phyloP scores from a whole-genome alignment of 2,888 invertebrate species.

The Panzeria rudis region DNA sequence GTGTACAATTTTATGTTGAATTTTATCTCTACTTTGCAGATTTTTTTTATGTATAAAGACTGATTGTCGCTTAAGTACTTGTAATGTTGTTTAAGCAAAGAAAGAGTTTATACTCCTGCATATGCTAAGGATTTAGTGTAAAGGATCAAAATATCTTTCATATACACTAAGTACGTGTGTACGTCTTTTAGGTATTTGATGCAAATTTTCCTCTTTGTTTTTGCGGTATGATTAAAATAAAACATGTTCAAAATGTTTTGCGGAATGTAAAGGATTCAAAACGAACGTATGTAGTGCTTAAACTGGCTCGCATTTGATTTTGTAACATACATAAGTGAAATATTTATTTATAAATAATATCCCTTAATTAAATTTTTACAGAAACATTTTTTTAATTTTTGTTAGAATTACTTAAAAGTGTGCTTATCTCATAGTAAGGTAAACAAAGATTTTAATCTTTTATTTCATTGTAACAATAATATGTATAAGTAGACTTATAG shows the following conservation, averaged over 20 bases:
- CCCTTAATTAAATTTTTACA: background rate
- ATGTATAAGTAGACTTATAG: no score
- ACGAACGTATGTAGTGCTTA: slow-evolving; percentile 19
- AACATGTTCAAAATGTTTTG: slow-evolving; percentile 50
- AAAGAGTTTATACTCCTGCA: slow-evolving; percentile 11
- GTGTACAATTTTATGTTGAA: slow-evolving; percentile 53
- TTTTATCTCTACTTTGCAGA: slow-evolving; percentile 68
- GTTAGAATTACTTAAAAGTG: background rate
- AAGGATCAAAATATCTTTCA: slow-evolving; percentile 31
- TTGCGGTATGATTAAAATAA: slow-evolving; percentile 17
- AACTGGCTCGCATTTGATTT: slow-evolving; percentile 23
- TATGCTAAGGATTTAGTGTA: slow-evolving; percentile 6
- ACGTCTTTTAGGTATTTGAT: slow-evolving; percentile 7
- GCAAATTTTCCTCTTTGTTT: slow-evolving; percentile 4
- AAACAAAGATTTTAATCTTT: slow-evolving; percentile 17
- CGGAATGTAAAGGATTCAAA: slow-evolving; percentile 58
- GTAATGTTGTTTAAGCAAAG: background rate
- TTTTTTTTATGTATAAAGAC: slow-evolving; percentile 29
- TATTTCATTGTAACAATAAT: slow-evolving; percentile 24
- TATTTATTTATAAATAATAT: no score
- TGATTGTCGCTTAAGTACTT: slow-evolving; percentile 4
- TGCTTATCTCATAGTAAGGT: background rate
- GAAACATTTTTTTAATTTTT: no score
- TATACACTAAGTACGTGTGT: background rate
- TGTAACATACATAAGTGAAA: background rate